Percentiles rank a stretch among this genome's conserved stretches.
Conservation (phyloP, 2,797 vertebrate species). For the Acridotheres tristis region DNA sequence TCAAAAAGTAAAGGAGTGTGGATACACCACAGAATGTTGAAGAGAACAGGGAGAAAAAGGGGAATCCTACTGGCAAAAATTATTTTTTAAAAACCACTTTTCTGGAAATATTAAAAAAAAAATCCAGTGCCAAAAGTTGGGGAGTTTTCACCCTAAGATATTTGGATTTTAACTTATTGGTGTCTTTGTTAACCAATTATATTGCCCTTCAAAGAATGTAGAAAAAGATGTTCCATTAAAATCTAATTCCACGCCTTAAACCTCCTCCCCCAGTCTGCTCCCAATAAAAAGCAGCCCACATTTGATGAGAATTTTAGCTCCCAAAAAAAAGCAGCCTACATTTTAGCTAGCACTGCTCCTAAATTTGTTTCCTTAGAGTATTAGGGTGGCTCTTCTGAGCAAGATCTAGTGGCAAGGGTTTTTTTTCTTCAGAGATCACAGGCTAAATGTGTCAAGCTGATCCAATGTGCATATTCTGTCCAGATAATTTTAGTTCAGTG, state of each 20-base stretch:
- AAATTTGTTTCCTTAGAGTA: background rate
- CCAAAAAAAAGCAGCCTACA: background rate
- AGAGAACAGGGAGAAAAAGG: background rate
- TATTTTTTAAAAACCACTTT: background rate
- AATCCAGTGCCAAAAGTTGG: background rate
- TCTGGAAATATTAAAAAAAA: background rate
- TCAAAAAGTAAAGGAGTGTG: background rate
- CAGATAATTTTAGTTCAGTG: background rate
- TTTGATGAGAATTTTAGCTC: background rate
- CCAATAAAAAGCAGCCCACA: background rate
- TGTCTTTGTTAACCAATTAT: background rate
- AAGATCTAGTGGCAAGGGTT: background rate
- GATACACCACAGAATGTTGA: background rate
- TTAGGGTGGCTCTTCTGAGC: background rate
- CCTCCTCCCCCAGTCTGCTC: accelerated
- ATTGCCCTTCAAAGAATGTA: background rate
- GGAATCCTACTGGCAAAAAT: background rate
- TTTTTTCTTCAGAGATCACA: background rate
- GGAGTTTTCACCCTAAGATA: accelerated
- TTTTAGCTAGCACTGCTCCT: background rate
- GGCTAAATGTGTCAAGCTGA: background rate
- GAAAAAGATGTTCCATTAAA: background rate
- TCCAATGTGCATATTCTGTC: background rate
- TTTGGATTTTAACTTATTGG: background rate
- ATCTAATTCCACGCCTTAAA: background rate